Evolutionary conservation across 2,113 vertebrate species (phyloP), one percentile per base, ranked within the genome.

Genomic region (Phaetusa simplex): DNA sequence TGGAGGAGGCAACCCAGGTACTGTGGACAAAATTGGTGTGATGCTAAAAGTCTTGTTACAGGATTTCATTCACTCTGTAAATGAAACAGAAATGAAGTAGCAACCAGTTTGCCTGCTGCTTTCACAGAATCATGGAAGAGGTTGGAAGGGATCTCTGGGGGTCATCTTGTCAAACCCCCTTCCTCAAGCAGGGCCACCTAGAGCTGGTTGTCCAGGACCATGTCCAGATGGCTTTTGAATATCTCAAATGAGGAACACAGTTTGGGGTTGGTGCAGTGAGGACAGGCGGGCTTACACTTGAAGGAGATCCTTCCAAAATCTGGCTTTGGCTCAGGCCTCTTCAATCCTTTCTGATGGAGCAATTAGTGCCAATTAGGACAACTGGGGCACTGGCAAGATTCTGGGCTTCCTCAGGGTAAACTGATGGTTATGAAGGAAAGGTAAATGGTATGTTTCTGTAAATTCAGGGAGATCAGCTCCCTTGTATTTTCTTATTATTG

Each of bases 221-320:
- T 11, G 10, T 29, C 9, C 14, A 42, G 14, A 6, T 22, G 32
- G 4, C 20, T 67, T 91, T 82, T 82, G 23, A 66, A 3, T 23
- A 29, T 13, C 3, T 49, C 12, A 10, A 43, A 43, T 19, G 27
- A 27, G 9, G 1, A 83, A 2, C 0, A 17, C 9, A 4, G 9
- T 71, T 67, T 82, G 32, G 9, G 4, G 5, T 24, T 34, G 17
- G 11, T 45, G 14, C 11, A 30, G 19, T 49, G 50, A 29, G 21
- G 8, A 34, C 12, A 74, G 8, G 4, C 47, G 45, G 12, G 8
- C 53, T 92, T 59, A 15, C 1, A 9, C 4, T 40, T 47, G 16
- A 3, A 58, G 12, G 12, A 74, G 21, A 67, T 82, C 24, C 30
- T 89, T 66, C 12, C 12, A 34, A 30, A 69, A 78, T 43, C 6